These are phyloP conservation scores for Proteles cristata DNA, from an alignment of 2,113 vertebrate genomes.

Conservation along the genomic window DNA sequence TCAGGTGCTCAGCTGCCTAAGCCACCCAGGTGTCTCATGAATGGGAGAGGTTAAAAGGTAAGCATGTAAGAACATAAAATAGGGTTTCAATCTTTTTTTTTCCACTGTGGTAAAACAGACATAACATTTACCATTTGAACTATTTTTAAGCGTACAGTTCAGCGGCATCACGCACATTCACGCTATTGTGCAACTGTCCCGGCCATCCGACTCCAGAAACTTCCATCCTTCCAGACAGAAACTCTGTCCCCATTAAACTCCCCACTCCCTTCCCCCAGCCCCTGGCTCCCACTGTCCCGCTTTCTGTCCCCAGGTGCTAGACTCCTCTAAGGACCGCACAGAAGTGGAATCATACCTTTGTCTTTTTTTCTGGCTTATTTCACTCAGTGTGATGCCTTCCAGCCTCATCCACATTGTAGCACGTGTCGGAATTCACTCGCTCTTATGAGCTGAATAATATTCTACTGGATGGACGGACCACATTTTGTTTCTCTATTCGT, in stretches of 20 bases:
- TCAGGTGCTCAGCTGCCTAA: too few species aligned
- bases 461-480: background rate
- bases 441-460: background rate
- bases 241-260: background rate
- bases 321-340: accelerated
- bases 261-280: background rate
- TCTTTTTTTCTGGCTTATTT: background rate
- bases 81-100: background rate
- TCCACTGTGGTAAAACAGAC: background rate
- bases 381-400: background rate
- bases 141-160: background rate
- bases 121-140: background rate
- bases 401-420: background rate
- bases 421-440: background rate
- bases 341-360: background rate
- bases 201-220: background rate
- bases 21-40: too few species aligned
- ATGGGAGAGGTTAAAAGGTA: background rate
- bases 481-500: background rate
- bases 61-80: background rate
- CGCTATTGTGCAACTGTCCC: accelerated
- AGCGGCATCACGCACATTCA: background rate
- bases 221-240: background rate
- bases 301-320: background rate
- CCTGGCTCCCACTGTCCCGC: background rate